Evolutionary conservation across 2,888 invertebrate species (phyloP).

Genomic region (Drosophila algonquin): DNA sequence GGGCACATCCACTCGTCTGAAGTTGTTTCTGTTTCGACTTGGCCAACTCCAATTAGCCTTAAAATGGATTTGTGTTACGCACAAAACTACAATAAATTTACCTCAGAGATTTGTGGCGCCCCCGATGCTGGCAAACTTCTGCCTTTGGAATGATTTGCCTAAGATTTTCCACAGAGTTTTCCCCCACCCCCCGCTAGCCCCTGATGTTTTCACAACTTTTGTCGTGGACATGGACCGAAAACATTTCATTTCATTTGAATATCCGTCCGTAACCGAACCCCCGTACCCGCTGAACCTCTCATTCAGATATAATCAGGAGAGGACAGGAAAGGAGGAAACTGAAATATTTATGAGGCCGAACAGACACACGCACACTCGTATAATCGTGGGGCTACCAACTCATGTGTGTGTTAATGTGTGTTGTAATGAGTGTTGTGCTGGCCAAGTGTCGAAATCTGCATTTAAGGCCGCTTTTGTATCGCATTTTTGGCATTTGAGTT

Average conservation of each 20-base stretch:
- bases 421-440: constrained; percentile 56
- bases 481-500: constrained; percentile 28
- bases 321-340: constrained; percentile 46
- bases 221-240: constrained; percentile 65
- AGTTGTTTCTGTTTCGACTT: constrained; percentile 28
- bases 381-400: constrained; percentile 1
- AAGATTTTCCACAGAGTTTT: constrained; percentile 20
- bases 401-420: constrained; percentile 49
- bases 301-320: constrained; percentile 25
- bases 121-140: constrained; percentile 10
- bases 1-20: constrained; percentile 42
- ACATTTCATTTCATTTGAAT: constrained; percentile 71
- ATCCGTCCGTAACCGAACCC: constrained; percentile 44
- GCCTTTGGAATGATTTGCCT: constrained; percentile 28
- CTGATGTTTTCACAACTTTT: constrained; percentile 6
- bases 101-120: constrained; percentile 64
- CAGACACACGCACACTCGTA: constrained; percentile 17
- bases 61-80: constrained; percentile 77
- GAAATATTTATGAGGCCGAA: constrained; percentile 72
- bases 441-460: constrained; percentile 68
- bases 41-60: constrained; percentile 71
- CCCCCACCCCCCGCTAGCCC: constrained; percentile 24
- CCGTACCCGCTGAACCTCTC: constrained; percentile 5
- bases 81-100: constrained; percentile 55
- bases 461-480: constrained; percentile 60